Percentiles rank a stretch among this genome's conserved stretches.
Evolutionary conservation across 2,888 invertebrate species (phyloP).

Genomic region (Tachina fera): DNA sequence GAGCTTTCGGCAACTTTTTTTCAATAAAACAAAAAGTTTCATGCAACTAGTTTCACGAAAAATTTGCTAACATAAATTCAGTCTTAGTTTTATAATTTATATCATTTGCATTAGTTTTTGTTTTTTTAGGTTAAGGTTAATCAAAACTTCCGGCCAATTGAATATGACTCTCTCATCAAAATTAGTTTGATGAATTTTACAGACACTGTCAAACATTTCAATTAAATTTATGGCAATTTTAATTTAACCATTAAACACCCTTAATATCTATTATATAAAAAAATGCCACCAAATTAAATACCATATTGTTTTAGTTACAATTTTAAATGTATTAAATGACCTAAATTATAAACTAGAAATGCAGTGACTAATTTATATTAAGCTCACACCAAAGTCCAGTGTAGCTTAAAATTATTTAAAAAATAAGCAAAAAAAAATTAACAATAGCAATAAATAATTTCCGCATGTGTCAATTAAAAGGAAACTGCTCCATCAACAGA

Average conservation of each 20-base stretch:
- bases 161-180: conserved; percentile 10
- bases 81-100: not conserved
- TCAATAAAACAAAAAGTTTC: too few relatives aligned
- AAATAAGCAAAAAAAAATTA: not conserved
- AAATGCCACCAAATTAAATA: conserved; percentile 46
- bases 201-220: conserved; percentile 38
- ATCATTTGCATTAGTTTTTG: not conserved
- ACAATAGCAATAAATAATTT: conserved; percentile 33
- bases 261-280: conserved; percentile 2
- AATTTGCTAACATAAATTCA: not conserved
- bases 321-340: conserved; percentile 51
- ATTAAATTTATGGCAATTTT: conserved; percentile 28
- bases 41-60: too few relatives aligned
- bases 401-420: conserved; percentile 14
- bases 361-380: conserved; percentile 48
- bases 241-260: conserved; percentile 17
- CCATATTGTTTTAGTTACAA: conserved; percentile 26
- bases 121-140: conserved; percentile 38
- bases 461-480: conserved; percentile 59
- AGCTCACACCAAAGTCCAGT: conserved; percentile 25
- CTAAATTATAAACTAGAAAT: conserved; percentile 50
- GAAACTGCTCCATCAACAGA: conserved; percentile 48
- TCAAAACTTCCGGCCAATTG: conserved; percentile 25
- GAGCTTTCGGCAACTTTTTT: too few relatives aligned
- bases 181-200: conserved; percentile 32